phyloP scores from a whole-genome alignment of 2,113 vertebrate genomes.

The Pelusios castaneus region DNA sequence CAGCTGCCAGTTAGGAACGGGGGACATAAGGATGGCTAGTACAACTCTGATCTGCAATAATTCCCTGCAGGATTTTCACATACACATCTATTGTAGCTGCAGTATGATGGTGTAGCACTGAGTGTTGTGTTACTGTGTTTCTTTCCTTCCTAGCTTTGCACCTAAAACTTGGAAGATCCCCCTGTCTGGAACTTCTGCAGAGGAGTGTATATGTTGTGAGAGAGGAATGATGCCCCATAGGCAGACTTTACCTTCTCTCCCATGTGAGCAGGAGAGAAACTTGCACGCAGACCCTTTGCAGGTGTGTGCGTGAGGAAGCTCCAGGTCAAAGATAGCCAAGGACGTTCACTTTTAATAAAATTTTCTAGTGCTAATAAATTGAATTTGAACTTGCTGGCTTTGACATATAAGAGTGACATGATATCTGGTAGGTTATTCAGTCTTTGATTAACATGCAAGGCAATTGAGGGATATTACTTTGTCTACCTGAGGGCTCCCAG shows the following conservation, averaged over 20 bases:
- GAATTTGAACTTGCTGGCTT: too few relatives aligned
- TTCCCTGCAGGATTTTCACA: neutral
- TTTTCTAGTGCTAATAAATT: neutral
- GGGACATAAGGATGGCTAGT: neutral
- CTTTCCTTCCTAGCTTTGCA: neutral
- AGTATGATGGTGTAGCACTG: neutral
- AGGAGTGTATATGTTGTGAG: too few relatives aligned
- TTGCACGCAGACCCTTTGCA: neutral
- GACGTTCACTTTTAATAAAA: neutral
- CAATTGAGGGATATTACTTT: fast-evolving
- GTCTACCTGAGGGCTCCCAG: neutral
- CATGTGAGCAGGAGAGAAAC: neutral
- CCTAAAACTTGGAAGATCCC: neutral
- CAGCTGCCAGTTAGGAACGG: neutral
- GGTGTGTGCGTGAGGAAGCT: fast-evolving
- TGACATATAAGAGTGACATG: neutral
- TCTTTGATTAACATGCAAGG: neutral
- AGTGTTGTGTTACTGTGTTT: neutral
- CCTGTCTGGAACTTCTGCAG: fast-evolving
- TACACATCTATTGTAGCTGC: fast-evolving
- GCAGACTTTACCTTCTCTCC: neutral
- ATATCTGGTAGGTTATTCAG: fast-evolving
- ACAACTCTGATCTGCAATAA: fast-evolving
- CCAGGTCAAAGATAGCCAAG: neutral
- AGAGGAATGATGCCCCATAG: neutral